Conservation (phyloP, 2,797 vertebrate genomes). For the Clarias laeviceps region DNA sequence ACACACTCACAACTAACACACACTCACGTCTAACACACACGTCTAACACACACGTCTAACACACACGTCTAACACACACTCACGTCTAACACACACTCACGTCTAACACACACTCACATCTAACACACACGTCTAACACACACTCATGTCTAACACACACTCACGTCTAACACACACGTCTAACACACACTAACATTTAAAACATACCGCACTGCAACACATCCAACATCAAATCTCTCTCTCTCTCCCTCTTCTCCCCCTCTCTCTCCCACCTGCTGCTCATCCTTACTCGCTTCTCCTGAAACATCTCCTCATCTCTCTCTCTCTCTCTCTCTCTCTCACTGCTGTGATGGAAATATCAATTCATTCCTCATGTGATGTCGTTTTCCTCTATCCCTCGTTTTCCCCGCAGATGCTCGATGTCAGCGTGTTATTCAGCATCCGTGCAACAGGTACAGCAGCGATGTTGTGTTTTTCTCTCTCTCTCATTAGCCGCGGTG, state of each 20-base stretch:
- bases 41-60: not conserved
- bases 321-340: conserved; percentile 30
- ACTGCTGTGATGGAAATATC: conserved; percentile 22
- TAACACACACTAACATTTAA: not conserved
- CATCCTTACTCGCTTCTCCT: conserved; percentile 49
- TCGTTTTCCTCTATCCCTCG: conserved; percentile 31
- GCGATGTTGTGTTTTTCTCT: conserved; percentile 46
- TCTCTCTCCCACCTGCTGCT: conserved; percentile 58
- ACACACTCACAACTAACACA: not conserved
- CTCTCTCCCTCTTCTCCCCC: not conserved
- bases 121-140: not conserved
- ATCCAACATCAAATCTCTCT: not conserved
- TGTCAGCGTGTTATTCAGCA: conserved; percentile 60
- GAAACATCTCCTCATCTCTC: conserved; percentile 27
- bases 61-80: not conserved
- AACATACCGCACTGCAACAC: not conserved
- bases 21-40: not conserved
- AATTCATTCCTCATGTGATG: conserved; percentile 49
- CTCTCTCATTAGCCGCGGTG: not conserved
- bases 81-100: not conserved
- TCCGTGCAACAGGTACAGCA: conserved; percentile 77
- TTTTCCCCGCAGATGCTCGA: conserved; percentile 46
- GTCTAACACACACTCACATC: too few species aligned
- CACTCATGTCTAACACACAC: not conserved
- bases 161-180: not conserved